Base-by-base conservation (phyloP, 2,797 vertebrate genomes). In the Oryzias dopingdopingensis region DNA sequence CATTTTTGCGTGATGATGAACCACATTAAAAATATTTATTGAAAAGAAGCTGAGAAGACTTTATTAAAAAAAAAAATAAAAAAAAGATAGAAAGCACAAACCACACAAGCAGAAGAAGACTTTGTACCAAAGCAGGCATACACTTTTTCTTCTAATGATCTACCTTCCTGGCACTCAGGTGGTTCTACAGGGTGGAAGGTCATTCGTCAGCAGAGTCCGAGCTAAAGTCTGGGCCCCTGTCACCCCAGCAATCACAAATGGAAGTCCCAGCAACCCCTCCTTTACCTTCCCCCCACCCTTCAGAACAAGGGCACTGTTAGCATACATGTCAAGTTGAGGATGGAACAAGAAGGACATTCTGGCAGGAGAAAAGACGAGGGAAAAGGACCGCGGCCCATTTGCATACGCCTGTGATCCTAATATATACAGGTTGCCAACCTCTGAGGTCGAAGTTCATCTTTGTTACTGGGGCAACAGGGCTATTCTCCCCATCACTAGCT, bases 391-490 rank as follows among this genome's bases (percentile, higher is more conserved):
- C 8, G 37, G 59, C 4, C 40, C 59, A 93, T 94, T 92, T 94
- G 91, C 92, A 93, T 93, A 92, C 82, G 83, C 49, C 10, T 62
- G 61, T 78, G 54, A 79, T 89, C 82, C 64, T 91, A 90, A 91
- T 91, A 88, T 91, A 90, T 90, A 90, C 86, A 90, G 95, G 93
- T 93, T 92, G 88, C 88, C 86, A 90, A 91, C 91, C 92, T 90
- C 77, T 22, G 65, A 81, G 90, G 88, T 77, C 58, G 57, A 62
- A 89, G 90, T 73, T 89, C 80, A 56, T 73, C 50, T 58, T 1
- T 59, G 92, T 93, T 94, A 87, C 91, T 65, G 0, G 72, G 90
- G 92, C 75, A 92, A 94, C 87, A 1, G 18, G 49, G 81, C 82
- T 68, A 72, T 80, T 82, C 81, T 86, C 74, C 75, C 82, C 77